phyloP scores from a whole-genome alignment of 2,797 vertebrate genomes.

The Danio tinwini region DNA sequence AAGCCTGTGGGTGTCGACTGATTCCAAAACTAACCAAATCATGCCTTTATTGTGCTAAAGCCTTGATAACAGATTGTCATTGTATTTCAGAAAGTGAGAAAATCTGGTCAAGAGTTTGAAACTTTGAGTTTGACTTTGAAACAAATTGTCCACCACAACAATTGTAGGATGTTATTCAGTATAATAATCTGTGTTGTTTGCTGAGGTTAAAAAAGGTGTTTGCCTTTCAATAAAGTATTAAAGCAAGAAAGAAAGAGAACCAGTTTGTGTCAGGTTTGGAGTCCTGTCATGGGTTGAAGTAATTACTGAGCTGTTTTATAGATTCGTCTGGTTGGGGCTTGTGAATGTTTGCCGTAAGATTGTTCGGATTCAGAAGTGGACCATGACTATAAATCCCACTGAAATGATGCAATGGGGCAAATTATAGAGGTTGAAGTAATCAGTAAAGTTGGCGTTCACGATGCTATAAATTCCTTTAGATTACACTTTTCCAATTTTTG shows the following conservation, averaged over 20 bases:
- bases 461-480: slow-evolving; percentile 66
- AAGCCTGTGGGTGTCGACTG: slow-evolving; percentile 31
- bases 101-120: slow-evolving; percentile 33
- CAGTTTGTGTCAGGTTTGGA: slow-evolving; percentile 51
- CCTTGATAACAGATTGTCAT: slow-evolving; percentile 34
- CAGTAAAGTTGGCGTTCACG: slow-evolving; percentile 63
- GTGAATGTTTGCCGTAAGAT: slow-evolving; percentile 70
- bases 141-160: background rate
- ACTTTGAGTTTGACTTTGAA: background rate
- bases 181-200: background rate
- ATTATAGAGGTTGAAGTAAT: slow-evolving; percentile 70
- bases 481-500: slow-evolving; percentile 54
- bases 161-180: background rate
- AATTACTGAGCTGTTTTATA: slow-evolving; percentile 76
- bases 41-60: slow-evolving; percentile 12
- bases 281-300: slow-evolving; percentile 72
- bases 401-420: slow-evolving; percentile 70
- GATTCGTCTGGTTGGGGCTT: slow-evolving; percentile 66
- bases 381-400: slow-evolving; percentile 63
- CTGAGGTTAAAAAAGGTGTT: background rate
- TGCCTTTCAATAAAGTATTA: background rate
- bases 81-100: background rate
- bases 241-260: background rate
- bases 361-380: slow-evolving; percentile 60
- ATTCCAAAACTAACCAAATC: slow-evolving; percentile 44